Evolutionary conservation across 1,140 invertebrate species (phyloP).

Genomic region (Lanistes nyassanus): DNA sequence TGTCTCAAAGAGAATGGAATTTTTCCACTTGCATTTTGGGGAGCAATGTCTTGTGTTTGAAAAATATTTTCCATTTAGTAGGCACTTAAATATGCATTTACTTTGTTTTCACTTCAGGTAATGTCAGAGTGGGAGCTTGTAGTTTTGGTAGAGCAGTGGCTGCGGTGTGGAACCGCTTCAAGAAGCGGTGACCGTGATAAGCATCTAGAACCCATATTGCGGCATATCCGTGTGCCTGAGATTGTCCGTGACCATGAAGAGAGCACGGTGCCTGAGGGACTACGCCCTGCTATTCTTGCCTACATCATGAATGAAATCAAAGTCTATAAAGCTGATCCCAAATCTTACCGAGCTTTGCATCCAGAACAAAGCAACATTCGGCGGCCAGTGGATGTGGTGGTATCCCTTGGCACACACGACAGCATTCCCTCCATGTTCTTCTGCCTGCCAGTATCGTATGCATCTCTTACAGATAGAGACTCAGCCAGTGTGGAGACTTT

Average conservation of each 20-base stretch:
- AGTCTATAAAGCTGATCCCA: conserved; percentile 17
- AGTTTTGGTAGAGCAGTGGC: conserved; percentile 20
- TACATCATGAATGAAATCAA: conserved; percentile 18
- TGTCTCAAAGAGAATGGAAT: not conserved
- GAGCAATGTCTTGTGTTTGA: too few species aligned
- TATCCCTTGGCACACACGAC: conserved; percentile 18
- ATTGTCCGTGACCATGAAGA: conserved; percentile 17
- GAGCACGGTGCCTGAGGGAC: conserved; percentile 1
- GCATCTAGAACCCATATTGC: conserved; percentile 1
- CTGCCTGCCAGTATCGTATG: conserved; percentile 21
- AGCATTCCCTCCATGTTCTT: conserved; percentile 27
- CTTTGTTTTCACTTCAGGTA: conserved; percentile 13
- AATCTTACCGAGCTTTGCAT: conserved; percentile 11
- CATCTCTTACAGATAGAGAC: conserved; percentile 8
- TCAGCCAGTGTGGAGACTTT: conserved; percentile 11
- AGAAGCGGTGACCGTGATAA: conserved; percentile 17
- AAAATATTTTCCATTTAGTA: too few species aligned
- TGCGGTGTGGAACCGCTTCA: conserved; percentile 4
- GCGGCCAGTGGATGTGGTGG: conserved; percentile 19
- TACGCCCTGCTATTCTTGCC: conserved; percentile 10
- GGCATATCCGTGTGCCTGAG: conserved; percentile 14
- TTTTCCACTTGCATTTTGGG: not conserved
- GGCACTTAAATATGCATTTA: too few species aligned
- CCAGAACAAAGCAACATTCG: conserved; percentile 22
- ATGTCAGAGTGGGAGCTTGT: conserved; percentile 22